These are phyloP conservation scores for Fulica atra DNA, from an alignment of 2,113 vertebrate species.

Conservation along the genomic window DNA sequence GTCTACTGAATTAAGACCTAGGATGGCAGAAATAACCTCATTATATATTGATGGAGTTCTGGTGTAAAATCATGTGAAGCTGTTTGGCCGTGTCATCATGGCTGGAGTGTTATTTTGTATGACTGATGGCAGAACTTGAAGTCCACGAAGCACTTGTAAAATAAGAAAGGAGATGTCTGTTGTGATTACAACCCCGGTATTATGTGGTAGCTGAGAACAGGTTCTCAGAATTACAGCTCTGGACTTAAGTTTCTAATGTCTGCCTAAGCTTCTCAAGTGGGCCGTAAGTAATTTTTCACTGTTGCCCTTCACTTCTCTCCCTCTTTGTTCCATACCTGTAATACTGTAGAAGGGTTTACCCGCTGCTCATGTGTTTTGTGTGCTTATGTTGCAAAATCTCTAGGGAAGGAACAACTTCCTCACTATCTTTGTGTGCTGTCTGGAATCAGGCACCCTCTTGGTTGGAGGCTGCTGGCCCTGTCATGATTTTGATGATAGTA, in stretches of 20 bases:
- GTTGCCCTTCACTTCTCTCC: neutral
- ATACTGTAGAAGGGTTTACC: neutral
- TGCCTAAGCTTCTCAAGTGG: neutral
- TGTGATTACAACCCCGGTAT: neutral
- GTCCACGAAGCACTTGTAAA: neutral
- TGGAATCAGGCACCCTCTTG: neutral
- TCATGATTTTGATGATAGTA: neutral
- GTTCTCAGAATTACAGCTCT: neutral
- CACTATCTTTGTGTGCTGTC: accelerated
- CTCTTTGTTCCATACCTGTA: neutral
- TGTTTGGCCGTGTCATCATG: neutral
- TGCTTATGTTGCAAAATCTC: neutral
- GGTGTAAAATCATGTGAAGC: conserved; percentile 2
- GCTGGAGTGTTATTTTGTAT: neutral
- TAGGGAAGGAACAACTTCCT: neutral
- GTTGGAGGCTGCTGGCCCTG: neutral
- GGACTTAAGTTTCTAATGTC: neutral
- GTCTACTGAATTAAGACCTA: neutral
- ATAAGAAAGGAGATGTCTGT: neutral
- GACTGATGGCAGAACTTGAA: neutral
- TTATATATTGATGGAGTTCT: neutral
- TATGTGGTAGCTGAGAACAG: neutral
- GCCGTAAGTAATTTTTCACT: neutral
- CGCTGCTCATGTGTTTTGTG: neutral
- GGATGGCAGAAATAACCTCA: neutral